Evolutionary conservation across 2,113 vertebrate species (phyloP).

Genomic region (Cinclus cinclus): DNA sequence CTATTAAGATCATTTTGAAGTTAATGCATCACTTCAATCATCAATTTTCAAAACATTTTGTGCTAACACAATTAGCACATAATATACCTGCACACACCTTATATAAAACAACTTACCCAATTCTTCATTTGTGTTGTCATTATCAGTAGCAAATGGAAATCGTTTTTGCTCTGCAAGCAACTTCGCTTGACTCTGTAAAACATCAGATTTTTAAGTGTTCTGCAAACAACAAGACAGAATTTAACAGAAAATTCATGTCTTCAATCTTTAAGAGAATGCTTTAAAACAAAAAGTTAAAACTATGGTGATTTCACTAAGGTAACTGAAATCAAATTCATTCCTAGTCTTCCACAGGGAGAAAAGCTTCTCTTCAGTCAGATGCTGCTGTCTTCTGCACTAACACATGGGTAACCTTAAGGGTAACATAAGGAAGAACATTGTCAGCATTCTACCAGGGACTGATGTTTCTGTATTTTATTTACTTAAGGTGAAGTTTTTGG

Average conservation of each 20-base stretch:
- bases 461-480: neutral
- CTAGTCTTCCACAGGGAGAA: neutral
- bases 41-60: neutral
- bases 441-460: neutral
- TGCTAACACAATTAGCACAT: neutral
- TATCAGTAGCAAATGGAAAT: conserved; percentile 91
- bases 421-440: neutral
- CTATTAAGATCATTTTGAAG: neutral
- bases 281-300: neutral
- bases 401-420: neutral
- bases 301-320: neutral
- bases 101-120: conserved; percentile 78
- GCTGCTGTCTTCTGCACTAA: neutral
- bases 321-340: neutral
- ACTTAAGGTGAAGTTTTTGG: neutral
- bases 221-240: conserved; percentile 1
- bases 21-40: neutral
- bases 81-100: neutral
- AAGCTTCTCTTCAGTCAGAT: neutral
- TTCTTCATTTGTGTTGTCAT: conserved; percentile 91
- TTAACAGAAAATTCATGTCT: neutral
- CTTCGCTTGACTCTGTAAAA: conserved; percentile 90
- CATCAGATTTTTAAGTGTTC: neutral
- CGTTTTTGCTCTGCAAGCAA: conserved; percentile 91
- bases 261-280: neutral